Evolutionary conservation across 2,888 invertebrate genomes (phyloP).

Genomic region (Platycnemis pennipes): DNA sequence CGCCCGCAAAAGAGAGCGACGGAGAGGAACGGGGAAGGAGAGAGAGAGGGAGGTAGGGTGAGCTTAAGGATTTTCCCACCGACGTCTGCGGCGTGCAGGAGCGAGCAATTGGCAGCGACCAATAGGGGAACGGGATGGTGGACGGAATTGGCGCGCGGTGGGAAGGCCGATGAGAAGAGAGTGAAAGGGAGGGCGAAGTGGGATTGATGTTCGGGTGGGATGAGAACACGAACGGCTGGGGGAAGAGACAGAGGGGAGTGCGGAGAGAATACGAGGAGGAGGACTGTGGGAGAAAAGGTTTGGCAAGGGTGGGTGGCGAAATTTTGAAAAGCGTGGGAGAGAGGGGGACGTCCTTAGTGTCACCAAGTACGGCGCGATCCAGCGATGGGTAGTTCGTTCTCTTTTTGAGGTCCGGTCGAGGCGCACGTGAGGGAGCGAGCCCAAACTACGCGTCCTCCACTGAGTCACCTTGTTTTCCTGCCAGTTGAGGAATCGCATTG

Average conservation of each 20-base stretch:
- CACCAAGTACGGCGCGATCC: neutral
- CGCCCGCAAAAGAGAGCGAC: neutral
- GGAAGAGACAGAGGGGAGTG: neutral
- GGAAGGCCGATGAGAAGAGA: neutral
- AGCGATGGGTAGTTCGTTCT: neutral
- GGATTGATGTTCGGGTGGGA: neutral
- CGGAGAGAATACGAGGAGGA: neutral
- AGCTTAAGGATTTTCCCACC: neutral
- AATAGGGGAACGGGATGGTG: neutral
- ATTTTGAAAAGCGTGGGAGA: neutral
- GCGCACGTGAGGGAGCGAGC: neutral
- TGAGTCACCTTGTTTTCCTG: neutral
- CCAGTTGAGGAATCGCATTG: neutral
- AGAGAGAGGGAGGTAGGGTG: neutral
- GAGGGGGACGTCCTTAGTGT: neutral
- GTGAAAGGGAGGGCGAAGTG: conserved; percentile 20
- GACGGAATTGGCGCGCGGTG: neutral
- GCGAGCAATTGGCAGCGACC: neutral
- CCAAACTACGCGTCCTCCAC: neutral
- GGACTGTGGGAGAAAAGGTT: neutral
- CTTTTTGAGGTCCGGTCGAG: neutral
- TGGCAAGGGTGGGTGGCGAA: neutral
- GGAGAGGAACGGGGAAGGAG: neutral
- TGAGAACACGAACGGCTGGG: neutral
- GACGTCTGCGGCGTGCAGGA: neutral